Evolutionary conservation across 2,113 vertebrate genomes (phyloP), one percentile per base, ranked within the genome.

Genomic region (Marcusenius ussheri): DNA sequence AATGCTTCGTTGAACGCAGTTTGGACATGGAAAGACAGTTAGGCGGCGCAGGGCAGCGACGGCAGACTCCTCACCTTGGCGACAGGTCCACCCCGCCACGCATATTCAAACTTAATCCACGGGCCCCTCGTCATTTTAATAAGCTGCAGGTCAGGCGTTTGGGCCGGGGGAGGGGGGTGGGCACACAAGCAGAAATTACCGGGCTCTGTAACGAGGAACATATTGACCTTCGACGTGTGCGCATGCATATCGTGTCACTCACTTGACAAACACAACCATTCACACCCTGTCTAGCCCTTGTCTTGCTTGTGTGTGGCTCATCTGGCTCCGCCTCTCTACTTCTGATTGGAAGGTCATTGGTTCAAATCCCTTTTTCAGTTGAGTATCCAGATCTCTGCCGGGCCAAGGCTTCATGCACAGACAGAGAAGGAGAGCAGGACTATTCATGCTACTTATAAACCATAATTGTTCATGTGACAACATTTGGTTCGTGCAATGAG

Each of bases 71-170:
- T 98, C 97, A 99, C 97, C 97, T 98, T 96, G 96, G 97, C 96
- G 97, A 97, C 97, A 98, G 97, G 97, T 97, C 97, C 96, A 92
- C 96, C 96, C 95, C 93, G 97, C 97, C 98, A 98, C 97, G 98
- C 97, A 97, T 97, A 97, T 98, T 98, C 98, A 97, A 98, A 98
- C 97, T 96, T 97, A 97, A 98, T 97, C 97, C 97, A 97, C 96
- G 95, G 96, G 95, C 88, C 91, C 95, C 95, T 92, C 95, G 94
- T 94, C 94, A 95, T 95, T 97, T 96, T 97, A 96, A 97, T 97
- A 95, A 97, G 96, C 96, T 95, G 0, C 87, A 94, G 97, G 97
- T 97, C 96, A 95, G 94, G 92, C 93, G 97, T 96, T 97, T 94
- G 91, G 96, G 93, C 94, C 95, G 94, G 95, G 93, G 94, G 93